Conservation (phyloP, 2,113 vertebrate genomes). For the Lontra canadensis region DNA sequence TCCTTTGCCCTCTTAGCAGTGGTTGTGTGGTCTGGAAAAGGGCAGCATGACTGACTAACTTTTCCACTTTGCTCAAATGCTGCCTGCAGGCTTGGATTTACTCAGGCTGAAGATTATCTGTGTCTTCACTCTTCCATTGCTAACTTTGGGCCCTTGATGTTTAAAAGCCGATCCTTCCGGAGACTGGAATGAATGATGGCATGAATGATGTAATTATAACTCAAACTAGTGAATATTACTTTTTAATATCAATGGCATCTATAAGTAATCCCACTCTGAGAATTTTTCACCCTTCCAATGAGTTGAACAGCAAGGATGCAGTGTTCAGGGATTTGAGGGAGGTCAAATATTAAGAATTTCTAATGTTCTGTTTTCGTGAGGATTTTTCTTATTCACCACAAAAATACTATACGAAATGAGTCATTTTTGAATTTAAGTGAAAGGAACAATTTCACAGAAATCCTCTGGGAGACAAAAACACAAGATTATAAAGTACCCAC, state of each 20-base stretch:
- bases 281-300: background rate
- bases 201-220: background rate
- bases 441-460: background rate
- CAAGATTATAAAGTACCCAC: background rate
- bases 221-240: background rate
- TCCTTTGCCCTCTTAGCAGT: background rate
- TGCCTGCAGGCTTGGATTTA: background rate
- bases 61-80: background rate
- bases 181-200: background rate
- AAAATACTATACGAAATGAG: background rate
- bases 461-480: background rate
- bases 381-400: background rate
- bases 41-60: background rate
- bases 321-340: background rate
- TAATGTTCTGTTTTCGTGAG: background rate
- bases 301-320: background rate
- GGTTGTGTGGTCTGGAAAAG: background rate
- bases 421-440: background rate
- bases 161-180: background rate
- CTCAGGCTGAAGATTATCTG: background rate
- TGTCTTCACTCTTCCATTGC: background rate
- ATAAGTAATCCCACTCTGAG: background rate
- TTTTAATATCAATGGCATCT: background rate
- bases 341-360: background rate
- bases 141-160: background rate